These are phyloP conservation scores for Glyptemys insculpta DNA, from an alignment of 2,797 vertebrate genomes.

Conservation along the genomic window DNA sequence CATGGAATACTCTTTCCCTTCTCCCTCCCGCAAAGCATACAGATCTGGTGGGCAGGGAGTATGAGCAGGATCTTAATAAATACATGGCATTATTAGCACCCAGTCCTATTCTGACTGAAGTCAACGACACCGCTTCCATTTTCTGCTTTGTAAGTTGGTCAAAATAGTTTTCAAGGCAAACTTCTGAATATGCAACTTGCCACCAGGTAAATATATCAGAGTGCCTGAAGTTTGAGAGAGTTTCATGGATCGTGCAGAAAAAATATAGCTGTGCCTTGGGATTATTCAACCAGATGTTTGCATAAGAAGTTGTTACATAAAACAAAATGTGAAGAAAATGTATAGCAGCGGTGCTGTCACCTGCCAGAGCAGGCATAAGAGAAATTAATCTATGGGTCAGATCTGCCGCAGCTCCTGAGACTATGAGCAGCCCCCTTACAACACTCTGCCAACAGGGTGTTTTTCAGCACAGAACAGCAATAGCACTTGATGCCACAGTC, in stretches of 20 bases:
- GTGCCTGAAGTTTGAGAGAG: neutral
- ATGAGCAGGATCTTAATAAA: neutral
- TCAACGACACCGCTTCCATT: neutral
- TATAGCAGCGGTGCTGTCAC: no score
- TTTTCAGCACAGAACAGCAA: neutral
- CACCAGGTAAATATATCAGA: neutral
- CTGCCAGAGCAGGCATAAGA: neutral
- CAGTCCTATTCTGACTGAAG: neutral
- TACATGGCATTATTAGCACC: neutral
- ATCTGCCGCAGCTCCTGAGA: neutral
- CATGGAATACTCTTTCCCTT: neutral
- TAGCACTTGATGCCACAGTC: neutral
- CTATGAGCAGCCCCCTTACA: neutral
- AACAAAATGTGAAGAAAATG: neutral
- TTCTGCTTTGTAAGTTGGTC: neutral
- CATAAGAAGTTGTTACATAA: neutral
- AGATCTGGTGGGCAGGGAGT: neutral
- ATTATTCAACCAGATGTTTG: neutral
- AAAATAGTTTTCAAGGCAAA: neutral
- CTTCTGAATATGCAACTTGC: neutral
- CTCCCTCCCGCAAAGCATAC: no score
- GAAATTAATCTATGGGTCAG: neutral
- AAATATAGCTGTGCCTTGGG: neutral
- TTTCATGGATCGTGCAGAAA: neutral
- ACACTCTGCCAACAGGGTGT: neutral